Evolutionary conservation across 2,888 invertebrate genomes (phyloP), one percentile per base, ranked within the genome.

Genomic region (Anagyrus pseudococci): DNA sequence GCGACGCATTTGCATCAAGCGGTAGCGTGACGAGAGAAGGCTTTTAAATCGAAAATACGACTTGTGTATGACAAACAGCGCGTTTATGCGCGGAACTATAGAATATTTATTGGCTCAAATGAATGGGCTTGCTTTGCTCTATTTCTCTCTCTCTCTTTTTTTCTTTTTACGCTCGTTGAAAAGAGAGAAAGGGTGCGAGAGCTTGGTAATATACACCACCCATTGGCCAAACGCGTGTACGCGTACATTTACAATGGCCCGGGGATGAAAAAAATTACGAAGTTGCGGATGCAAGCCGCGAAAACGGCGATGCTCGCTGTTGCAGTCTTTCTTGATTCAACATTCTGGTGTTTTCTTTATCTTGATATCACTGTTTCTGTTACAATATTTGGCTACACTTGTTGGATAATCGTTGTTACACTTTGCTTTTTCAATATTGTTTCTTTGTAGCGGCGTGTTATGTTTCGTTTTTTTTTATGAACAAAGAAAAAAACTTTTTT

Each of bases 101-200:
- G 71, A 77, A 78, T 77, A 78, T 78, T 78, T 77, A 78, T 75
- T 75, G 74, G 72, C 72, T 69, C 73, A 73, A 75, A 77, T 77
- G 73, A 77, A 75, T 74, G 72, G 73, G 55, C 37, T 2, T 4
- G 10, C 10, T 13, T 52, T 52, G 1, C 25, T 23, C 23, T 4
- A n/a, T 17, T 33, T 22, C 29, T 15, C 52, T 29, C 48, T 29
- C 26, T 47, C 41, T 47, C 29, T 20, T 43, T 43, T 20, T 48
- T 44, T 48, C 54, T 44, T 19, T 29, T 46, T 22, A 41, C 50
- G 37, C 13, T 22, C 44, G 40, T 29, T 43, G 60, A 47, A 55
- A 46, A 40, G 54, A 4, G 29, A 29, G 29, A 29, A 10, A 29
- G 29, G 10, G 6, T 4, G 10, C 29, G 29, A 29, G 29, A 29